Base-by-base conservation (phyloP, 2,113 vertebrate genomes). In the Sphaerodactylus townsendi region DNA sequence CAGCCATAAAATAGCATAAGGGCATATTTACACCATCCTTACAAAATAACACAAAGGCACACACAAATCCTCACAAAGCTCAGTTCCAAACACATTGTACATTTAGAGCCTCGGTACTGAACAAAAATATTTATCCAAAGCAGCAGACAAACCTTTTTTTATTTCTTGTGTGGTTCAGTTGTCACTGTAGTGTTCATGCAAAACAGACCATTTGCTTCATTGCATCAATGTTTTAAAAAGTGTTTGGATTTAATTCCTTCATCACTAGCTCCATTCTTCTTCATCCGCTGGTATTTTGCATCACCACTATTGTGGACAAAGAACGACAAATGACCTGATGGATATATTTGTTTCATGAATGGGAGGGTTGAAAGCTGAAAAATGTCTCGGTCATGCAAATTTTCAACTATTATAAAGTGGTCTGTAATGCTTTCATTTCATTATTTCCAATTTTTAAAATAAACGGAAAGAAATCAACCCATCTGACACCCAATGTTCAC, bases 1-100 rank as follows among this genome's bases (percentile, higher is more conserved):
- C 91, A 87, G 88, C 92, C 94, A 93, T 92, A 94, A 93, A 95
- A 94, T 81, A 94, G 59, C 89, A 93, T 94, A 96, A 96, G 93
- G 59, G 94, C 93, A 93, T 97, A 97, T 96, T 96, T 96, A 96
- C 95, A 96, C 93, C 95, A 92, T 95, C 91, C 65, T 93, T 92
- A 96, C 93, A 92, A 89, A 96, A 87, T 93, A 94, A 96, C 93
- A 96, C 89, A 85, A 92, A 89, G 92, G 95, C 93, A 95, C 87
- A 96, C 94, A 95, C 90, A 96, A 91, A 94, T 92, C 90, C 76
- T 90, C 94, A 95, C 94, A 95, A 94, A 86, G 91, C 86, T 92
- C 91, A 95, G 1, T 86, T 85, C 93, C 80, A 88, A 92, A 94
- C 89, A 93, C 73, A 28, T 71, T 74, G 95, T 90, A 95, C 0